Conservation (phyloP, 2,888 invertebrate genomes). For the Brachynemurus nebulosus region DNA sequence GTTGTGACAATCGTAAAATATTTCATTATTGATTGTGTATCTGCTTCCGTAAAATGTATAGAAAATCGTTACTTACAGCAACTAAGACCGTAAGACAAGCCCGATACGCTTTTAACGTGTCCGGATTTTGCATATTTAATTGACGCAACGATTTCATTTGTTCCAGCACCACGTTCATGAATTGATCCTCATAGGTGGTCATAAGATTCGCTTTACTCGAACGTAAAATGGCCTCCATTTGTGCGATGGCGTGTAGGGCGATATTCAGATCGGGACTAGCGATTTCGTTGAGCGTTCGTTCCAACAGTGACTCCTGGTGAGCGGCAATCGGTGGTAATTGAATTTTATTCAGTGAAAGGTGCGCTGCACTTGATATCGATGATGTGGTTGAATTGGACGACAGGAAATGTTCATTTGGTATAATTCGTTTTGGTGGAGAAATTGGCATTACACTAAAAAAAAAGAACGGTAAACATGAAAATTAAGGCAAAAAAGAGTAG, state of each 20-base stretch:
- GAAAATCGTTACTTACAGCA: conserved; percentile 29
- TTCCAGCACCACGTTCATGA: conserved; percentile 46
- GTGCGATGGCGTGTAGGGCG: conserved; percentile 47
- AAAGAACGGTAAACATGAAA: conserved; percentile 7
- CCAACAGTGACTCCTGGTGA: conserved; percentile 28
- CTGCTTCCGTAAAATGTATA: conserved; percentile 4
- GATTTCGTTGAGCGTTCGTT: conserved; percentile 42
- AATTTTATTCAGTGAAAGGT: conserved; percentile 4
- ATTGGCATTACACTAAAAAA: conserved; percentile 35
- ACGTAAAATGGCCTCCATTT: conserved; percentile 52
- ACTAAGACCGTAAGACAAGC: conserved; percentile 37
- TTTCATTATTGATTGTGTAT: conserved; percentile 4
- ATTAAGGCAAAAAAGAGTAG: no score
- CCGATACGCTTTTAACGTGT: conserved; percentile 36
- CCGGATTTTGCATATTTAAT: conserved; percentile 28
- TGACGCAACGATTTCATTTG: conserved; percentile 43
- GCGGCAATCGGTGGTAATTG: conserved; percentile 2
- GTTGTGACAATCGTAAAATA: not conserved
- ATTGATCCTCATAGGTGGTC: conserved; percentile 47
- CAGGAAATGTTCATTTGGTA: conserved; percentile 19
- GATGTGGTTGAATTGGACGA: conserved; percentile 4
- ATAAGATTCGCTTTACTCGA: conserved; percentile 37
- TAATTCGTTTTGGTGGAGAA: conserved; percentile 39
- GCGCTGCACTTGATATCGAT: not conserved
- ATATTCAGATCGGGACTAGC: conserved; percentile 46